phyloP scores from a whole-genome alignment of 2,797 vertebrate genomes.

The Etheostoma nigrum region DNA sequence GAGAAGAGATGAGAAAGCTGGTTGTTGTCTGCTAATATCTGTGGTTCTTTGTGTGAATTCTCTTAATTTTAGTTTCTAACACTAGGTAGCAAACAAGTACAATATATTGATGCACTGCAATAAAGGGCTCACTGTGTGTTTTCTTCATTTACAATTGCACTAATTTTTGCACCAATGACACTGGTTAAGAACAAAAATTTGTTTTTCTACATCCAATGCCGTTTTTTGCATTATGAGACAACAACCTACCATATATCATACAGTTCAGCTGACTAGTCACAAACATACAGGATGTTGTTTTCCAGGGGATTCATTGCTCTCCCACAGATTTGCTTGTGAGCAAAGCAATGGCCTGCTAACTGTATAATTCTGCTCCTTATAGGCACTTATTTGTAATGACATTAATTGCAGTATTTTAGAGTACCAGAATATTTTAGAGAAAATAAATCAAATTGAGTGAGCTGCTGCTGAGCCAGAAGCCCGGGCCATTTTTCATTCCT shows the following conservation, averaged over 20 bases:
- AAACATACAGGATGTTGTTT: not conserved
- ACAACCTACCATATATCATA: not conserved
- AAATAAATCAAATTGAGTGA: constrained; percentile 15
- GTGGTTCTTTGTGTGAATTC: constrained; percentile 28
- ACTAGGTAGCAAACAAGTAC: not conserved
- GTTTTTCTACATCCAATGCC: not conserved
- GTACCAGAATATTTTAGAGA: constrained; percentile 6
- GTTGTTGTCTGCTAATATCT: not conserved
- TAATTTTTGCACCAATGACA: not conserved
- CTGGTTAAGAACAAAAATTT: not conserved
- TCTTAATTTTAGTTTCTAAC: constrained; percentile 9
- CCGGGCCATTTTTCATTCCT: constrained; percentile 14
- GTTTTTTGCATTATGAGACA: not conserved
- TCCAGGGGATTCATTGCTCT: not conserved
- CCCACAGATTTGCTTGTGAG: constrained; percentile 4
- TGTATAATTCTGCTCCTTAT: not conserved
- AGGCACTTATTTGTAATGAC: not conserved
- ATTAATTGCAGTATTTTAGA: not conserved
- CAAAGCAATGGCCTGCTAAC: not conserved
- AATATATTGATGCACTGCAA: not conserved
- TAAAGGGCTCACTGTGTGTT: not conserved
- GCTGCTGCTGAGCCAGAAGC: constrained; percentile 12
- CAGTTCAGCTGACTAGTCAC: not conserved
- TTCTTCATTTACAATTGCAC: not conserved
- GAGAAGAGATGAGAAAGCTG: constrained; percentile 14